phyloP scores from a whole-genome alignment of 1,140 invertebrate species.

The silkworm (Bombyx mori) region DNA sequence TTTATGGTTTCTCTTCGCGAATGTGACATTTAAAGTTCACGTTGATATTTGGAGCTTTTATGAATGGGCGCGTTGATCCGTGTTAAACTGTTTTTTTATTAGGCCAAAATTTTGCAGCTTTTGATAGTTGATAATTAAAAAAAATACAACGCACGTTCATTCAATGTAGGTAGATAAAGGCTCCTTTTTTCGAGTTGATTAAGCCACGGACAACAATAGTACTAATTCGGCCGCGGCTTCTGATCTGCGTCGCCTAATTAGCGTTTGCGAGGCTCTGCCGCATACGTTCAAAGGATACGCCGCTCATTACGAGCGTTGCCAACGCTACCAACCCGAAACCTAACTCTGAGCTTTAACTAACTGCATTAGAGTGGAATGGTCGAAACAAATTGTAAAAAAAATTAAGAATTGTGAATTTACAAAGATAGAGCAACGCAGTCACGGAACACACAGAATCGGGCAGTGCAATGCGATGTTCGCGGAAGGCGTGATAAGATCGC shows the following conservation, averaged over 20 bases:
- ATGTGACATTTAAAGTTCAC: slow-evolving; percentile 64
- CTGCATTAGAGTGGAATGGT: slow-evolving; percentile 18
- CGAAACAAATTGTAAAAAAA: slow-evolving; percentile 38
- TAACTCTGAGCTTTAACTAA: slow-evolving; percentile 18
- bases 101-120: too few species aligned
- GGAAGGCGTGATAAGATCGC: slow-evolving; percentile 64
- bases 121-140: too few species aligned
- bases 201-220: slow-evolving; percentile 39
- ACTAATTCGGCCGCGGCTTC: slow-evolving; percentile 59
- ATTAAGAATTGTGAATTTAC: slow-evolving; percentile 16
- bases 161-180: too few species aligned
- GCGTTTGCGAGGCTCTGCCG: slow-evolving; percentile 45
- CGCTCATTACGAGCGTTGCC: slow-evolving; percentile 52
- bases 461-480: slow-evolving; percentile 59
- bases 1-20: slow-evolving; percentile 4
- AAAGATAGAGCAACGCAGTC: slow-evolving; percentile 35
- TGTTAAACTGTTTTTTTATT: slow-evolving; percentile 11
- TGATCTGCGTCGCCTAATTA: slow-evolving; percentile 64
- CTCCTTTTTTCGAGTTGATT: slow-evolving; percentile 16
- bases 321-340: slow-evolving; percentile 16
- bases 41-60: slow-evolving; percentile 41
- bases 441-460: slow-evolving; percentile 49
- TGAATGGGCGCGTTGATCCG: slow-evolving; percentile 13
- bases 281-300: slow-evolving; percentile 63
- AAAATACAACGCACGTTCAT: too few species aligned